Base-by-base conservation (phyloP, 2,113 vertebrate species). In the Percopsis transmontana region DNA sequence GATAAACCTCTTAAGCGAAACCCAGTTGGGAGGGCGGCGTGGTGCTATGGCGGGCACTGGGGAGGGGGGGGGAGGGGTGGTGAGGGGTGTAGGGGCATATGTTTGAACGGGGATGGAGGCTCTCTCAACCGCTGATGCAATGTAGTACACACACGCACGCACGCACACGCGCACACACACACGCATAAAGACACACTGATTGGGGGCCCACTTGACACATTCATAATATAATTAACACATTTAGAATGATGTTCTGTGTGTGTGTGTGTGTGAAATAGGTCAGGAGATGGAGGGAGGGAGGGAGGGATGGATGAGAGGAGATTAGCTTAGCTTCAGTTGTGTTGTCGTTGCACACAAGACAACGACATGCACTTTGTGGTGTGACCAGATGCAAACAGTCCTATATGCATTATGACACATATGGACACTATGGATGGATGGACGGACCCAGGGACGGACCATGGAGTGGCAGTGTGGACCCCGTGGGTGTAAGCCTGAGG, bases 1-100 rank as follows among this genome's bases (percentile, higher is more conserved):
- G 86, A 89, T 92, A 92, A 92, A 92, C 91, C 91, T 92, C 91
- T 92, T 92, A 92, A 91, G 91, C 70, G 83, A 92, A 90, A 92
- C 89, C 89, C 91, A 90, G 84, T 90, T 90, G 90, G 89, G 91
- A 88, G 80, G n/a, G 87, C 87, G 89, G 85, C 82, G 87, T 81
- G 20, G 72, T 77, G 80, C 91, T 90, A 90, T 89, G 84, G 84
- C 77, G 79, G 85, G 86, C 86, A 88, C 87, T 89, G 83, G 86
- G 87, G 87, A 82, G 84, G 81, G 77, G 71, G 68, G 77, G 77
- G 67, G 48, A 73, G 70, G 66, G 75, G 78, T 72, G 78, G 57
- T 42, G 5, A 57, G 60, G 62, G 68, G 56, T 1, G 18, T 53
- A 50, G 9, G 45, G 71, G 39, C 48, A 56, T 89, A 88, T 89